Conservation (phyloP, 2,888 invertebrate species). For the Limnephilus rhombicus region DNA sequence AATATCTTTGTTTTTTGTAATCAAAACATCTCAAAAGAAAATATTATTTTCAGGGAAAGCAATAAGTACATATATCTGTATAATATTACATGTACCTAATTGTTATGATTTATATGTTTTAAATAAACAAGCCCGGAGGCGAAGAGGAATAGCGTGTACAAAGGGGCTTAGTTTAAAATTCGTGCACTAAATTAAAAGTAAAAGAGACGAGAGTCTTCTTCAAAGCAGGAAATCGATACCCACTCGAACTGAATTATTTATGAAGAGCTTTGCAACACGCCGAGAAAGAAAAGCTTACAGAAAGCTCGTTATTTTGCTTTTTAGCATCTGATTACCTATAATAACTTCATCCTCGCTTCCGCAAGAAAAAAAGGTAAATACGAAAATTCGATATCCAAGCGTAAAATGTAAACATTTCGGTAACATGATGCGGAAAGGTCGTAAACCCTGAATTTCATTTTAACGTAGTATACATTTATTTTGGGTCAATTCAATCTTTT, state of each 20-base stretch:
- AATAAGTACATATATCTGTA: not conserved
- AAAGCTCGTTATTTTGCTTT: conserved; percentile 43
- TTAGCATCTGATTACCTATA: conserved; percentile 50
- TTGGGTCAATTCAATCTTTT: not conserved
- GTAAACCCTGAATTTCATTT: not conserved
- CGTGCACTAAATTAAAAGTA: conserved; percentile 38
- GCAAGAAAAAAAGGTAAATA: conserved; percentile 2
- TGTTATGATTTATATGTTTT: not conserved
- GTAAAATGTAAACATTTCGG: not conserved
- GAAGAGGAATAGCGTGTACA: not conserved
- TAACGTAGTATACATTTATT: not conserved
- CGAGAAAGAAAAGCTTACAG: not conserved
- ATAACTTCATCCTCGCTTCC: conserved; percentile 47
- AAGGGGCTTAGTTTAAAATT: conserved; percentile 47
- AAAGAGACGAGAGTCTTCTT: conserved; percentile 58
- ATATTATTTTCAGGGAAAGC: not conserved
- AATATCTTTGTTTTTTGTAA: not conserved
- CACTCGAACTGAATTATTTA: conserved; percentile 64
- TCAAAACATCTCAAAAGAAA: not conserved
- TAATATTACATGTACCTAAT: not conserved
- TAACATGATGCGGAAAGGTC: not conserved
- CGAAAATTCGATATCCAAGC: not conserved
- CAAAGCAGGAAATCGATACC: conserved; percentile 63
- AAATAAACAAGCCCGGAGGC: not conserved
- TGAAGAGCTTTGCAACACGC: conserved; percentile 57